These are phyloP conservation scores for Echinarachnius parma DNA, from an alignment of 53 echinoderm and acorn worm genomes.

Conservation along the genomic window DNA sequence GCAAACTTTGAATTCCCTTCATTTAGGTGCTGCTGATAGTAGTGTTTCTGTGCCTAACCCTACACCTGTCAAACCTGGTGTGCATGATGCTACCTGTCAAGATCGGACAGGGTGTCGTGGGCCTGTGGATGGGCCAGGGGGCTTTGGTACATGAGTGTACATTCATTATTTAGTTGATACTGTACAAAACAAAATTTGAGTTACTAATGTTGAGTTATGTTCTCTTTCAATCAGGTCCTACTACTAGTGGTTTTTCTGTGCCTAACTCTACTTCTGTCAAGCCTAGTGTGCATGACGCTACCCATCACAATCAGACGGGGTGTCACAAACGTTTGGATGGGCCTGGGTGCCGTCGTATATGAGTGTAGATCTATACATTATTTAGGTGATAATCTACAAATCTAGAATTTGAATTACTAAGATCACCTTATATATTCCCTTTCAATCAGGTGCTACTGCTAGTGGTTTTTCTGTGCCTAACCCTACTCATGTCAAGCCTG, in stretches of 20 bases:
- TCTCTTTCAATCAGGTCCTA: too few species aligned
- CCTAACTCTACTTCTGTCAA: conserved; percentile 64
- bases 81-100: conserved; percentile 89
- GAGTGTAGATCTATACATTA: too few species aligned
- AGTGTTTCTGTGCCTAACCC: conserved; percentile 74
- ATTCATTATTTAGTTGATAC: too few species aligned
- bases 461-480: conserved; percentile 71
- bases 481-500: conserved; percentile 78
- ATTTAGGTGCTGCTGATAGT: conserved; percentile 84
- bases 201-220: too few species aligned
- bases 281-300: conserved; percentile 76
- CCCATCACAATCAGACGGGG: conserved; percentile 70
- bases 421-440: too few species aligned
- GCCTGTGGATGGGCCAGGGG: conserved; percentile 74
- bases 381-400: too few species aligned
- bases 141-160: conserved; percentile 85
- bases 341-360: too few species aligned
- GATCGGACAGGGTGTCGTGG: conserved; percentile 82
- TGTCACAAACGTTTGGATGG: too few species aligned
- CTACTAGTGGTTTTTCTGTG: conserved; percentile 69
- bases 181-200: too few species aligned
- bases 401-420: too few species aligned
- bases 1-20: too few species aligned
- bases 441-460: conserved; percentile 74
- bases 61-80: conserved; percentile 74